Conservation (phyloP, 2,113 vertebrate species). For the Albula goreensis region DNA sequence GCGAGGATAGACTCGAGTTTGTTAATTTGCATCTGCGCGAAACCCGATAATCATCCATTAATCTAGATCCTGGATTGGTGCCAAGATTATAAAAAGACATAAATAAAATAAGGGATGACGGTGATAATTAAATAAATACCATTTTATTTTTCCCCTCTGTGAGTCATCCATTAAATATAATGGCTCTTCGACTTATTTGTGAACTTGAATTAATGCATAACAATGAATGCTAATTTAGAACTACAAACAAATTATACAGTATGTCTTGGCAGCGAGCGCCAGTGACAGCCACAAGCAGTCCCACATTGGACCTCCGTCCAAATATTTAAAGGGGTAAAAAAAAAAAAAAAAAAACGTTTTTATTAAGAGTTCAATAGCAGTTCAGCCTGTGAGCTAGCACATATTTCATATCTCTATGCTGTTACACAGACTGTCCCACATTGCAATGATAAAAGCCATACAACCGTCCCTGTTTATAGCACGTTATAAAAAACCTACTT, state of each 20-base stretch:
- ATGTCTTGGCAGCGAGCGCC: not conserved
- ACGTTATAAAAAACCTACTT: not conserved
- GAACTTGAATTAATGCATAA: not conserved
- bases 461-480: not conserved
- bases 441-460: not conserved
- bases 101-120: constrained; percentile 14
- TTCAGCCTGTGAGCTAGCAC: not conserved
- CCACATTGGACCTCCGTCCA: not conserved
- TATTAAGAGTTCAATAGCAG: not conserved
- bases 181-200: constrained; percentile 1
- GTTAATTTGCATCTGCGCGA: constrained; percentile 26
- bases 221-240: not conserved
- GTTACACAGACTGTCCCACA: not conserved
- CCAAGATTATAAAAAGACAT: constrained; percentile 27
- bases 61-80: constrained; percentile 33
- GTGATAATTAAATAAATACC: constrained; percentile 17
- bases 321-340: not conserved
- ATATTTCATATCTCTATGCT: not conserved
- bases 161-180: not conserved
- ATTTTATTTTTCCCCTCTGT: not conserved
- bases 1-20: constrained; percentile 18
- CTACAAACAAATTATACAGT: not conserved
- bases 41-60: constrained; percentile 31
- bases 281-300: not conserved
- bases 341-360: not conserved